A percentile compares a stretch with the other conserved stretches of the same genome.
Evolutionary conservation across 2,113 vertebrate species (phyloP).

Genomic region (Tinamus guttatus): DNA sequence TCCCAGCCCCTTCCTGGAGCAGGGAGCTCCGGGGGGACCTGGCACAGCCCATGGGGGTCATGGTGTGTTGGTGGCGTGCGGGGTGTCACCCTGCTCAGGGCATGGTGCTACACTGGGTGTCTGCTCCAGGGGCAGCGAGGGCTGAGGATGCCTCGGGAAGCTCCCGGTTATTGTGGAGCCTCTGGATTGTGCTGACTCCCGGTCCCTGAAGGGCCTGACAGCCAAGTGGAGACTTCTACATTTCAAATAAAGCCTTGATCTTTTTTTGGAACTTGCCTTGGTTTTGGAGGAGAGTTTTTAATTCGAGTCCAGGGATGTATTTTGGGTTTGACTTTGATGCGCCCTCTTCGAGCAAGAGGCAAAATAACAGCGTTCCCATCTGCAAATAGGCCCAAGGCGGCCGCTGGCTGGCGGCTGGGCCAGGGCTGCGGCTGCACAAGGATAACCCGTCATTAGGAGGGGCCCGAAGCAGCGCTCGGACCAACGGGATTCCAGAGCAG

Average conservation of each 20-base stretch:
- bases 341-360: slow-evolving; percentile 61
- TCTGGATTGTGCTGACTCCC: not conserved
- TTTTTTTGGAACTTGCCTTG: slow-evolving; percentile 61
- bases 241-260: slow-evolving; percentile 68
- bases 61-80: not conserved
- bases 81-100: not conserved
- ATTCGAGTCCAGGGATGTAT: slow-evolving; percentile 50
- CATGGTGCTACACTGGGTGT: fast-evolving
- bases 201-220: slow-evolving; percentile 21
- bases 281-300: slow-evolving; percentile 67
- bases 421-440: not conserved
- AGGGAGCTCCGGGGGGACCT: not conserved
- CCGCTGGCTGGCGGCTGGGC: slow-evolving; percentile 27
- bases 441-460: not conserved
- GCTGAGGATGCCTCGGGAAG: not conserved
- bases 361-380: slow-evolving; percentile 71
- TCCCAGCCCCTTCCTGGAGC: not conserved
- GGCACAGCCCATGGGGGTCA: too few species aligned
- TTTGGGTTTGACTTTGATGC: slow-evolving; percentile 70
- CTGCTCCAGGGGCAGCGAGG: not conserved
- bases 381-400: slow-evolving; percentile 59
- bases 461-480: not conserved
- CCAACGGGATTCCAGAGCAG: too few species aligned
- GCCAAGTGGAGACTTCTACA: slow-evolving; percentile 26
- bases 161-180: slow-evolving; percentile 3